These are phyloP conservation scores for Pteronotus mesoamericanus DNA, from an alignment of 2,797 vertebrate species.

Conservation along the genomic window DNA sequence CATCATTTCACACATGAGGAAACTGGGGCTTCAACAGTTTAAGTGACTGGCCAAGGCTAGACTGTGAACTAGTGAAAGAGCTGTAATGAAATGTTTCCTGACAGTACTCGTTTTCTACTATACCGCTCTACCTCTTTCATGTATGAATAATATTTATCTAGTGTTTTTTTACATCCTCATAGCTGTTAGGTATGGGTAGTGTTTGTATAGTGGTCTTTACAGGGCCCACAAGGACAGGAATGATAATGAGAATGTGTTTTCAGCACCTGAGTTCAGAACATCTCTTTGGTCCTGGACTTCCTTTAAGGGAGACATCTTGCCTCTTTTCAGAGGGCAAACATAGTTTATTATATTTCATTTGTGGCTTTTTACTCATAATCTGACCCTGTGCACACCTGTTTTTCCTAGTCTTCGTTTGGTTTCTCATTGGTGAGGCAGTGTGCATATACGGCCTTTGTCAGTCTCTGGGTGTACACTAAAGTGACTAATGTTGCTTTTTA, in stretches of 20 bases:
- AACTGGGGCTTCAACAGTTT: background rate
- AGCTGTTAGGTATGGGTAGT: background rate
- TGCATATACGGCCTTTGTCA: background rate
- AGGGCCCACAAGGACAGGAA: fast-evolving
- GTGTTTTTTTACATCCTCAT: background rate
- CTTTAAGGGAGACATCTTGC: background rate
- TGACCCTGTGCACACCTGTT: background rate
- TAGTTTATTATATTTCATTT: no score
- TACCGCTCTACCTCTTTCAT: background rate
- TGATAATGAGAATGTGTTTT: background rate
- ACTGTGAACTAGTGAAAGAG: background rate
- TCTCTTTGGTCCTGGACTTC: background rate
- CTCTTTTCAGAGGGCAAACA: background rate
- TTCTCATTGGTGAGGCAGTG: background rate
- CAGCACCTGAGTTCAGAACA: background rate
- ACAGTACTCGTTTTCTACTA: background rate
- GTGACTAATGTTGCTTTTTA: constrained; percentile 45
- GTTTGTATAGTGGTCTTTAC: background rate
- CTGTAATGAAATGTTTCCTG: background rate
- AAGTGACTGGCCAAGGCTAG: background rate
- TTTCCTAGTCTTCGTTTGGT: constrained; percentile 10
- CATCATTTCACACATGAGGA: background rate
- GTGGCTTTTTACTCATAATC: background rate
- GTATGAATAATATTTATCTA: background rate
- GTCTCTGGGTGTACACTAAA: background rate